Conservation (phyloP, 2,888 invertebrate species). For the Deladenus siricidicola region DNA sequence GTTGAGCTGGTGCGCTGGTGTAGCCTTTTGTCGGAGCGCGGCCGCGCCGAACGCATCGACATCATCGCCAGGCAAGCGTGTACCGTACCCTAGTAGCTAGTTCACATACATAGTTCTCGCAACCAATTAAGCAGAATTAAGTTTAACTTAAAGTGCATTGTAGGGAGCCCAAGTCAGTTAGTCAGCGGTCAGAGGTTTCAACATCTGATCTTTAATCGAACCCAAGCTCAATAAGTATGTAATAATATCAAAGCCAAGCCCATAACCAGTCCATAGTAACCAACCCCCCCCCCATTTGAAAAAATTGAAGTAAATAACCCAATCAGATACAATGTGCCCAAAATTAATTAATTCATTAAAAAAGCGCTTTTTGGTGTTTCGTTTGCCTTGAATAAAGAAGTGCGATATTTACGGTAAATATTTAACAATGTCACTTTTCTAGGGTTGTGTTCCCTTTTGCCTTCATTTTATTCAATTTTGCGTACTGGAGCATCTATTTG, state of each 20-base stretch:
- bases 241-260: too few relatives aligned
- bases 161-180: too few relatives aligned
- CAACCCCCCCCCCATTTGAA: too few relatives aligned
- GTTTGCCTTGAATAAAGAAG: neutral
- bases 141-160: slow-evolving; percentile 1
- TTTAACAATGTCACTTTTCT: too few relatives aligned
- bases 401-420: neutral
- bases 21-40: slow-evolving; percentile 44
- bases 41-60: slow-evolving; percentile 50
- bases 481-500: slow-evolving; percentile 51
- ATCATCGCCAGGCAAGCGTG: slow-evolving; percentile 41
- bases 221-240: too few relatives aligned
- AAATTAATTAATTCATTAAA: too few relatives aligned
- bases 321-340: too few relatives aligned
- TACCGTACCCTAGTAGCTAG: neutral
- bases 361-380: neutral
- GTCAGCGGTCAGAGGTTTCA: too few relatives aligned
- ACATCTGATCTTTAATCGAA: too few relatives aligned
- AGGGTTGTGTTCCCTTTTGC: slow-evolving; percentile 50
- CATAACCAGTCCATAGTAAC: too few relatives aligned
- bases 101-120: neutral
- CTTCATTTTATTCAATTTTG: slow-evolving; percentile 50
- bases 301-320: too few relatives aligned
- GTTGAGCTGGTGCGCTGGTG: slow-evolving; percentile 52
- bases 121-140: neutral